Conservation (phyloP, 2,797 vertebrate genomes). For the Pseudomugil tenellus region DNA sequence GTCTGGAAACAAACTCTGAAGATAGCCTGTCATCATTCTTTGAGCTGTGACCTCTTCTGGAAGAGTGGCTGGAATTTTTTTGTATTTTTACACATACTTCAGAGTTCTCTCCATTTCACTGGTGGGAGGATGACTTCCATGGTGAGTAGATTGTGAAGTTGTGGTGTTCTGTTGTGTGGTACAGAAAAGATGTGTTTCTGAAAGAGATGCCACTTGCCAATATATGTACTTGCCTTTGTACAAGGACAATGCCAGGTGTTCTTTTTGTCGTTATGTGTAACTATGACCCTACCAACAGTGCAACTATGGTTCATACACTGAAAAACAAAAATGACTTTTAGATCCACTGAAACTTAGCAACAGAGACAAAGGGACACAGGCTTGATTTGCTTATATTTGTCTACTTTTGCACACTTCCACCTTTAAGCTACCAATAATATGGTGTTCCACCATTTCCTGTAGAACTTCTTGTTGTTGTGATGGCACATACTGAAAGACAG, state of each 20-base stretch:
- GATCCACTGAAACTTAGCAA: no score
- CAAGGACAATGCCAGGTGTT: no score
- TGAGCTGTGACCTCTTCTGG: conserved; percentile 8
- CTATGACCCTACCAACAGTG: no score
- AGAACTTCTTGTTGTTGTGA: background rate
- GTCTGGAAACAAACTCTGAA: conserved; percentile 8
- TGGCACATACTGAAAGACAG: background rate
- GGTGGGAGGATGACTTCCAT: background rate
- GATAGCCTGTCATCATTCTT: conserved; percentile 7
- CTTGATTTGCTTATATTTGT: no score
- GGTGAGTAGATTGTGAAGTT: no score
- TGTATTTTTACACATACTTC: conserved; percentile 5
- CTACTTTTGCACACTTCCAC: no score
- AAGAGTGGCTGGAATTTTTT: conserved; percentile 13
- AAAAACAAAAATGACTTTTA: no score
- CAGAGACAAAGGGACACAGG: no score
- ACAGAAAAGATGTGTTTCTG: background rate
- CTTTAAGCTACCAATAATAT: no score
- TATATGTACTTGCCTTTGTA: background rate
- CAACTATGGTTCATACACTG: no score
- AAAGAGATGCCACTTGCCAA: conserved; percentile 9
- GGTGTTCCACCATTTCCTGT: no score
- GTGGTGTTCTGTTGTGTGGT: background rate
- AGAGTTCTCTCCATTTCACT: conserved; percentile 15
- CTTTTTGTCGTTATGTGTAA: no score